Base-by-base conservation (phyloP, 2,113 vertebrate genomes). In the Apistogramma diplotaenia region DNA sequence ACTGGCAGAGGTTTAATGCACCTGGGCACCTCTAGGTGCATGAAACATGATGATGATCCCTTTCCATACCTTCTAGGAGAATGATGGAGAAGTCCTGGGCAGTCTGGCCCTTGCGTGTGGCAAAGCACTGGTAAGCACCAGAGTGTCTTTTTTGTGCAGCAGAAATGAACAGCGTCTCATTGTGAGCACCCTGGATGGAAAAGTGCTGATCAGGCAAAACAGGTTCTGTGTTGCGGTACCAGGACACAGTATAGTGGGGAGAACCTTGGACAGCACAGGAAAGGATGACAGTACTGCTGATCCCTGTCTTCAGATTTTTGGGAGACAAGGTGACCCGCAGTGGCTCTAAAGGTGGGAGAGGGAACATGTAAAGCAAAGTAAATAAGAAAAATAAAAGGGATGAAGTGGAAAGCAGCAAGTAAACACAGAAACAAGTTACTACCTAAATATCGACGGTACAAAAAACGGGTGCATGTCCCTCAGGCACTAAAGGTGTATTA, bases 1-100 rank as follows among this genome's bases (percentile, higher is more conserved):
- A 19, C 8, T 23, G 8, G 54, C 18, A 19, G 15, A 3, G 35
- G 16, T 37, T 4, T 19, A 58, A 61, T 10, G 21, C 25, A 6
- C 3, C 5, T 29, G 16, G 11, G 8, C 18, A 23, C 25, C 19
- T 58, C 7, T 21, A 9, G 3, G 76, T 55, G 7, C 0, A 51
- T n/a, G 25, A 19, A 53, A 19, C 11, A 58, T 16, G 13, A 31
- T 16, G 13, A 46, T 27, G 23, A 57, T 27, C 2, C 4, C 31
- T 29, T 25, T 60, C 29, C 33, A 18, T 29, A 99, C 98, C 98
- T 96, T 99, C 98, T 13, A 99, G 95, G 13, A 94, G 94, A 13
- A 99, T 97, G 92, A 99, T 96, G 87, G 98, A 97, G 79, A 99
- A 99, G 90, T 99, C 98, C 92, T 99, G 98, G 19, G 97, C 97